Evolutionary conservation across 2,888 invertebrate genomes (phyloP).

Genomic region (Thalpophila matura): DNA sequence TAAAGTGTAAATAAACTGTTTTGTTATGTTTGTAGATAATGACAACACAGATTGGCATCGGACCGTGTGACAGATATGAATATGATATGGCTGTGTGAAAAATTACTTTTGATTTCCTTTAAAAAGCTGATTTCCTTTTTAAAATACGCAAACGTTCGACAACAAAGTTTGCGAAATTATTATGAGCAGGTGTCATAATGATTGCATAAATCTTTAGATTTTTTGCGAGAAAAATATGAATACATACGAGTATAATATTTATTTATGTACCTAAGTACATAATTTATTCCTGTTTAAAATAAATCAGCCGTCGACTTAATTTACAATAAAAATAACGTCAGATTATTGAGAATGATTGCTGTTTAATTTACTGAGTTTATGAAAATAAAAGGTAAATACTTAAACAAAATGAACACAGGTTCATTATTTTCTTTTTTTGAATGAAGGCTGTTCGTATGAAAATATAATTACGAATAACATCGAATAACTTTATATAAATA

Average conservation of each 20-base stretch:
- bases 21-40: conserved; percentile 57
- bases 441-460: neutral
- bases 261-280: no score
- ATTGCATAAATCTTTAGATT: neutral
- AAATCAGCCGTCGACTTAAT: neutral
- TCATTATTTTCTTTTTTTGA: neutral
- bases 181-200: neutral
- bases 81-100: conserved; percentile 72
- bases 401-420: neutral
- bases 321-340: neutral
- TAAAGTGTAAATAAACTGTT: conserved; percentile 18
- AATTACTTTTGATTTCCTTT: conserved; percentile 69
- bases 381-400: neutral
- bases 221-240: neutral
- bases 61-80: conserved; percentile 76
- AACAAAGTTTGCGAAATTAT: neutral
- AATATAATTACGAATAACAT: neutral
- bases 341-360: conserved; percentile 6
- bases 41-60: conserved; percentile 69
- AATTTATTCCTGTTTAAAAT: no score
- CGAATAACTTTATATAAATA: conserved; percentile 1
- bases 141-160: conserved; percentile 1
- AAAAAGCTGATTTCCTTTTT: conserved; percentile 41
- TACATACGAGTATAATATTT: neutral
- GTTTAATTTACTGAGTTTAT: conserved; percentile 10